Evolutionary conservation across 2,113 vertebrate genomes (phyloP).

Genomic region (Mus spicilegus): DNA sequence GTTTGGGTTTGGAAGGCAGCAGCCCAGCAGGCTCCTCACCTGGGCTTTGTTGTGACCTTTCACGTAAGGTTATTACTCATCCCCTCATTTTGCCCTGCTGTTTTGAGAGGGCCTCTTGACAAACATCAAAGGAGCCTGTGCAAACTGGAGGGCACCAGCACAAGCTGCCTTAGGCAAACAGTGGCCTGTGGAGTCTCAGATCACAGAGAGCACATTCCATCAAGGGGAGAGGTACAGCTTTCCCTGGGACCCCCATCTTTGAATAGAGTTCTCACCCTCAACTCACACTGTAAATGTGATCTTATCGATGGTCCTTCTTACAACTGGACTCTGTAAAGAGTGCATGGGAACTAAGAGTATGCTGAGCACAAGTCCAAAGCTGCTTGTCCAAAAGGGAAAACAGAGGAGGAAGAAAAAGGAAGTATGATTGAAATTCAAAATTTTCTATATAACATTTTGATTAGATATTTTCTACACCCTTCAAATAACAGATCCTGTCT

Average conservation of each 20-base stretch:
- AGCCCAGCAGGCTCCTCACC: constrained; percentile 52
- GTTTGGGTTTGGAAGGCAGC: background rate
- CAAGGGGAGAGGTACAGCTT: background rate
- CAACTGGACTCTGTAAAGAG: background rate
- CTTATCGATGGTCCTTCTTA: background rate
- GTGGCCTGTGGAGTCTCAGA: background rate
- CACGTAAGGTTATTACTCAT: constrained; percentile 62
- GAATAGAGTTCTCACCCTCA: background rate
- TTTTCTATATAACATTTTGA: background rate
- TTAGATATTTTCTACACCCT: background rate
- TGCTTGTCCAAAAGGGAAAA: background rate
- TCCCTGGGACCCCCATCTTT: background rate
- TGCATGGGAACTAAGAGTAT: background rate
- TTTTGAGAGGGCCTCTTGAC: constrained; percentile 60
- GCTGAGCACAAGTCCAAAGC: background rate
- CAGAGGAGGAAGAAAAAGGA: background rate
- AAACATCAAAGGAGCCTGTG: constrained; percentile 67
- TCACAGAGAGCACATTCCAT: constrained; percentile 32
- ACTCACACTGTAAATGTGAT: background rate
- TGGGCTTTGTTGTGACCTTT: constrained; percentile 64
- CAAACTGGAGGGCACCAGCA: constrained; percentile 4
- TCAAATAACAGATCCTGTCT: background rate
- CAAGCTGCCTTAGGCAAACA: constrained; percentile 56
- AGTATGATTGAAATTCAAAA: background rate
- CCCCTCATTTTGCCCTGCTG: constrained; percentile 54